Evolutionary conservation across 2,888 invertebrate genomes (phyloP).

Genomic region (Cosmia trapezina): DNA sequence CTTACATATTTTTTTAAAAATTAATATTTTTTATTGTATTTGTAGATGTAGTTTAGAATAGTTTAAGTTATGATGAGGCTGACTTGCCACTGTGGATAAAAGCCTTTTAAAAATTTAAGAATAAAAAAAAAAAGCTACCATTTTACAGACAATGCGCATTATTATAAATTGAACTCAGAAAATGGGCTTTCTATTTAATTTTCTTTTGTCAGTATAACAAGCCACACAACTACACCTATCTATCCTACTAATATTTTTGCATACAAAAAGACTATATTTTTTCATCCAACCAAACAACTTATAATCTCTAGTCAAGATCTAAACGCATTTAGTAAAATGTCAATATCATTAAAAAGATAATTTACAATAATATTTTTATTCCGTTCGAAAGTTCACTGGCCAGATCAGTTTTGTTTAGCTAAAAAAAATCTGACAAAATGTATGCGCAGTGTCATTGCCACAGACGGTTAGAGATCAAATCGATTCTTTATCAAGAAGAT

Average conservation of each 20-base stretch:
- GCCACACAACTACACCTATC: not conserved
- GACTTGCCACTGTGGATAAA: no score
- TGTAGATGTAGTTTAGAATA: no score
- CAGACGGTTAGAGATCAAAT: slow-evolving; percentile 31
- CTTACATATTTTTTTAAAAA: no score
- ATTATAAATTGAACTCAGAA: no score
- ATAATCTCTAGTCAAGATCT: slow-evolving; percentile 1
- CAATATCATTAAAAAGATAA: slow-evolving; percentile 16
- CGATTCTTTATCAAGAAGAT: slow-evolving; percentile 21
- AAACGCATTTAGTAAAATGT: not conserved
- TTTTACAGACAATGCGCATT: no score
- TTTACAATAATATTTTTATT: not conserved
- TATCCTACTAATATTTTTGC: not conserved
- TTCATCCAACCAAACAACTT: not conserved
- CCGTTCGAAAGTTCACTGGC: not conserved
- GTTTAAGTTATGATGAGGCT: no score
- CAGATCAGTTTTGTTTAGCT: slow-evolving; percentile 1
- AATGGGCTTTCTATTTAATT: not conserved
- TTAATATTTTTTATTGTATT: no score
- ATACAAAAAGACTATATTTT: not conserved
- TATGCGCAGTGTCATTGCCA: slow-evolving; percentile 21
- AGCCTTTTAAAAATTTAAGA: no score
- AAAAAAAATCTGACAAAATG: slow-evolving; percentile 3
- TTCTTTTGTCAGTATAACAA: not conserved
- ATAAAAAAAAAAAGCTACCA: no score